Base-by-base conservation (phyloP, 2,888 invertebrate species). In the Caenorhabditis afra region DNA sequence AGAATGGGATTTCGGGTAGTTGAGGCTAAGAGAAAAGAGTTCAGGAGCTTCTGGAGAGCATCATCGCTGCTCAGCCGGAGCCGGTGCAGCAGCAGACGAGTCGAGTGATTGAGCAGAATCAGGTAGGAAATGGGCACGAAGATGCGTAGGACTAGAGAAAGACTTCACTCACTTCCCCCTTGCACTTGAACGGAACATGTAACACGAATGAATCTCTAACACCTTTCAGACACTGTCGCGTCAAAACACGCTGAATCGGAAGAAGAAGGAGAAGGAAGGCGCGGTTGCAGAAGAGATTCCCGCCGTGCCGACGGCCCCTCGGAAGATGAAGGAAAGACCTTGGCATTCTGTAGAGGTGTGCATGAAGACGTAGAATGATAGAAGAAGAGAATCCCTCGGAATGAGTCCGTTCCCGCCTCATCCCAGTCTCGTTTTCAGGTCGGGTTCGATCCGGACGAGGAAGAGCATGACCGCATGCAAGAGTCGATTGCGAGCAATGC, bases 1-100 rank as follows among this genome's bases (percentile, higher is more conserved):
- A 20, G 68, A 14, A 16, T 4, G n/a, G 3, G n/a, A n/a, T n/a
- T n/a, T n/a, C n/a, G n/a, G n/a, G 7, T 16, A 23, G n/a, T 8
- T 16, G 22, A 49, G 20, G 18, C 5, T 10, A 4, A 49, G 11
- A 11, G 7, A 18, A 12, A 2, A 4, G 18, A 20, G 1, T 49
- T 49, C 16, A 66, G 53, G 83, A 83, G 53, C 64, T 83, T n/a
- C 52, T 83, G 20, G 83, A 83, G 39, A 81, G 81, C 39, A 83
- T 83, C 14, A 83, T 83, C 53, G 84, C 86, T 4, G 87, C 88
- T 10, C 87, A 88, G 61, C 87, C 89, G 44, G 79, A 81, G 5
- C 77, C 83, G 11, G 86, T 89, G 23, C 86, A 88, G 73, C 83
- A 87, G 68, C 85, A 90, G 67, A 84, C 89, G 10, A 87, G 85